phyloP scores from a whole-genome alignment of 2,797 vertebrate species.

The Aldrovandia affinis region DNA sequence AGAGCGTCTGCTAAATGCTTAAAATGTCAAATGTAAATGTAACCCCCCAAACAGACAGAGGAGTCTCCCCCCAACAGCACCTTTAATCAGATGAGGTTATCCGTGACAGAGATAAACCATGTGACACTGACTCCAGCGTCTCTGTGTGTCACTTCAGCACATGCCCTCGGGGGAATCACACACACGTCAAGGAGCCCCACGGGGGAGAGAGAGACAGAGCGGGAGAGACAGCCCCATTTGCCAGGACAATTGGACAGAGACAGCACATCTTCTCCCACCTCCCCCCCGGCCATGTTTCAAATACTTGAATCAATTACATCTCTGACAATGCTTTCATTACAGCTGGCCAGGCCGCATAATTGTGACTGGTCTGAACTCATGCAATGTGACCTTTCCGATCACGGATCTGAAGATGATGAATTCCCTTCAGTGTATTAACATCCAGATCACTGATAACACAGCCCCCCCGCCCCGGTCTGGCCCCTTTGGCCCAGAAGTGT shows the following conservation, averaged over 20 bases:
- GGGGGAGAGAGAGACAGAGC: not conserved
- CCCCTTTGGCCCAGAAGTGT: too few relatives aligned
- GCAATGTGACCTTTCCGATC: not conserved
- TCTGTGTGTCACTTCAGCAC: constrained; percentile 7
- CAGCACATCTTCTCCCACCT: not conserved
- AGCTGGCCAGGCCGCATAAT: not conserved
- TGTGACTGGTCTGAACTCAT: constrained; percentile 4
- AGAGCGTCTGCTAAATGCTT: too few relatives aligned
- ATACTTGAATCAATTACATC: constrained; percentile 18
- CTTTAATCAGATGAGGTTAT: not conserved
- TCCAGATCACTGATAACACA: constrained; percentile 1
- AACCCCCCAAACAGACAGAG: not conserved
- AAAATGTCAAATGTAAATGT: too few relatives aligned
- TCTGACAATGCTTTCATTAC: not conserved
- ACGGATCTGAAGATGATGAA: not conserved
- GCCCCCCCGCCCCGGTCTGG: not conserved
- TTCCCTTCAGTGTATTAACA: not conserved
- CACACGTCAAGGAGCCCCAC: not conserved
- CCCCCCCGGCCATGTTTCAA: not conserved
- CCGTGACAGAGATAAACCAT: not conserved
- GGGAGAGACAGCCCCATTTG: not conserved
- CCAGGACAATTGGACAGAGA: not conserved
- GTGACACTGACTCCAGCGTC: not conserved
- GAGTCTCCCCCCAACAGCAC: not conserved
- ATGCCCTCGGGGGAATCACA: not conserved